Evolutionary conservation across 92 coral and sea anemone species (phyloP), one percentile per base, ranked within the genome.

Genomic region (Ricordea florida): DNA sequence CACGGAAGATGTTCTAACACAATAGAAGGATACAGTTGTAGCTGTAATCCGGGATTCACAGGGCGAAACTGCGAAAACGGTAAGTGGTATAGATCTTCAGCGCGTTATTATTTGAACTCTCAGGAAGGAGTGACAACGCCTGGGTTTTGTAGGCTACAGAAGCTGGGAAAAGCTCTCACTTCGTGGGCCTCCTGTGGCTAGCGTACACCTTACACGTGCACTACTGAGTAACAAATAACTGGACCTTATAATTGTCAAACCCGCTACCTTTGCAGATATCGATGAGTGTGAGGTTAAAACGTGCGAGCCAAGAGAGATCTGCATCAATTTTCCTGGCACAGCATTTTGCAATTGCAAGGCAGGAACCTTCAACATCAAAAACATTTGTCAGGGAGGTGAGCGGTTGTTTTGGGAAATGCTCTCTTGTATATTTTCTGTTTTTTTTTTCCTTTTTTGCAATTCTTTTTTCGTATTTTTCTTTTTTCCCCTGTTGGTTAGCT

Each of bases 61-160:
- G 80, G 80, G 29, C 41, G 31, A 44, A 41, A 73, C 17, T 73
- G 80, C 23, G 71, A 58, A 2, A 58, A 35, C 25, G 76, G 76
- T 68, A 47, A 60, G 47, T 17, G 35, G n/a, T 38, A 38, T 8
- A 38, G 8, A 38, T 38, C n/a, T 38, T 8, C 44, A 8, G 44
- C 45, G 9, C 45, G n/a, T 9, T 8, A 38, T 38, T n/a, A 38
- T 38, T 8, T 38, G n/a, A n/a, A n/a, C n/a, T n/a, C n/a, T n/a
- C n/a, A 8, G 45, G 45, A n/a, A n/a, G n/a, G n/a, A n/a, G n/a
- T n/a, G n/a, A n/a, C n/a, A n/a, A n/a, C n/a, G n/a, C n/a, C n/a
- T n/a, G n/a, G n/a, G n/a, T n/a, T n/a, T n/a, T n/a, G n/a, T n/a
- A n/a, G n/a, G n/a, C n/a, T n/a, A n/a, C n/a, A n/a, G n/a, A n/a